Evolutionary conservation across 2,113 vertebrate genomes (phyloP), one percentile per base, ranked within the genome.

Genomic region (Myiozetetes cayanensis): DNA sequence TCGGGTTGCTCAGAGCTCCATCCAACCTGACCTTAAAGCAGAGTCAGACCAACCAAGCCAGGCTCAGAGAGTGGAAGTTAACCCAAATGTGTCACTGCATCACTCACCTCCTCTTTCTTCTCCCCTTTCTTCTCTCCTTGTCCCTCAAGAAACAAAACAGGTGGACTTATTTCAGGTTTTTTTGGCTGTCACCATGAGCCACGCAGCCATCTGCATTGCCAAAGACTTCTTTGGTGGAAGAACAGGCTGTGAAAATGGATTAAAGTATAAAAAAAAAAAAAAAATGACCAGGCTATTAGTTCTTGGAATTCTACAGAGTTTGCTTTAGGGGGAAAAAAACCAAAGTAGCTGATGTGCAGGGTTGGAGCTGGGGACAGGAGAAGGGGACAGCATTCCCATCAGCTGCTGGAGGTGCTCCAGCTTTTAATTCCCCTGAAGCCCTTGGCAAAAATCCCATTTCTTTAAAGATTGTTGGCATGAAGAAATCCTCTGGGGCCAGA

Each of bases 371-470:
- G 39, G 71, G 59, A 85, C 52, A 55, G 31, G 17, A 80, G 71
- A 84, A 61, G 65, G 61, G 80, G 58, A 22, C 53, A 76, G 79
- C 1, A 0, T 39, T 92, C 68, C 53, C 65, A 16, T 74, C 88
- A 80, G 88, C 86, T 94, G 35, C 76, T 97, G 96, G 91, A 93
- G 65, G 56, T 67, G 24, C 52, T 94, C 90, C 94, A 89, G 3
- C 27, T 44, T 80, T 14, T 6, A 2, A 53, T 96, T 92, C 77
- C 92, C 65, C 23, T 58, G 68, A 89, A 96, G 8, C 49, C 76
- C 21, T 1, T 78, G 90, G 83, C 88, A 92, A 66, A 94, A 90
- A 25, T 94, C 83, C 68, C 66, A n/a, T 92, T 84, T 83, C 47
- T 83, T 78, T 84, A 77, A 93, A 53, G 33, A 14, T 10, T 28